A percentile compares a stretch with the other conserved stretches of the same genome.
These are phyloP conservation scores for Euura saliciscinereae DNA, from an alignment of 1,140 invertebrate species.

Conservation along the genomic window DNA sequence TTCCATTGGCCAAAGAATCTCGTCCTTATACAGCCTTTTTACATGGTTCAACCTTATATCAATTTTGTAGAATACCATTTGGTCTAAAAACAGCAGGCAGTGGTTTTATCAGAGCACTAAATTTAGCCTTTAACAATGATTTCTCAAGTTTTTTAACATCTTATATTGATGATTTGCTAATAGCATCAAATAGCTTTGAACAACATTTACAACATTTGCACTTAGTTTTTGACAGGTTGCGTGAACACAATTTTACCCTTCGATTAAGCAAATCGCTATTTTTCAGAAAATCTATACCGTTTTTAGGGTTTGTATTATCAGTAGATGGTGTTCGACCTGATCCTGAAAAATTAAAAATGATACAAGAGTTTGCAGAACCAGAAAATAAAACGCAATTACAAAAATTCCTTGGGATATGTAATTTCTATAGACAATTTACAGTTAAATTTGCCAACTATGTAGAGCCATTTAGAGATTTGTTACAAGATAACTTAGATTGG, in stretches of 20 bases:
- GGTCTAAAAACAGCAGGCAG: too few relatives aligned
- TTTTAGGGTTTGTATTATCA: slow-evolving; percentile 31
- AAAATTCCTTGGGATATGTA: slow-evolving; percentile 43
- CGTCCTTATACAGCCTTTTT: slow-evolving; percentile 8
- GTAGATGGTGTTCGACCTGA: too few relatives aligned
- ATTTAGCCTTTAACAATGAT: not conserved
- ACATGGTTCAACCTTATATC: slow-evolving; percentile 4
- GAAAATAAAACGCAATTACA: slow-evolving; percentile 40
- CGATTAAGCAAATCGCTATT: slow-evolving; percentile 29
- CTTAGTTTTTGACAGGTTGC: slow-evolving; percentile 28
- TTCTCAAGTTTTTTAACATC: not conserved
- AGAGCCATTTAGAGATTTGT: slow-evolving; percentile 30
- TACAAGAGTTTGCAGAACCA: slow-evolving; percentile 43
- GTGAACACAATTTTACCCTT: slow-evolving; percentile 27
- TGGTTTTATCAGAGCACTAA: not conserved
- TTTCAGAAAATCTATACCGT: slow-evolving; percentile 21
- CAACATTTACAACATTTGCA: not conserved
- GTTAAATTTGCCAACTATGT: slow-evolving; percentile 29
- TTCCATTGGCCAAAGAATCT: not conserved
- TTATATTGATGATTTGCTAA: slow-evolving; percentile 1
- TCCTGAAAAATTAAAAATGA: too few relatives aligned
- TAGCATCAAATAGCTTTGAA: slow-evolving; percentile 4
- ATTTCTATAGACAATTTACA: slow-evolving; percentile 44
- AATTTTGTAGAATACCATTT: slow-evolving; percentile 9
- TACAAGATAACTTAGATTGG: slow-evolving; percentile 16